Evolutionary conservation across 2,113 vertebrate genomes (phyloP).

Genomic region (Prochilodus magdalenae): DNA sequence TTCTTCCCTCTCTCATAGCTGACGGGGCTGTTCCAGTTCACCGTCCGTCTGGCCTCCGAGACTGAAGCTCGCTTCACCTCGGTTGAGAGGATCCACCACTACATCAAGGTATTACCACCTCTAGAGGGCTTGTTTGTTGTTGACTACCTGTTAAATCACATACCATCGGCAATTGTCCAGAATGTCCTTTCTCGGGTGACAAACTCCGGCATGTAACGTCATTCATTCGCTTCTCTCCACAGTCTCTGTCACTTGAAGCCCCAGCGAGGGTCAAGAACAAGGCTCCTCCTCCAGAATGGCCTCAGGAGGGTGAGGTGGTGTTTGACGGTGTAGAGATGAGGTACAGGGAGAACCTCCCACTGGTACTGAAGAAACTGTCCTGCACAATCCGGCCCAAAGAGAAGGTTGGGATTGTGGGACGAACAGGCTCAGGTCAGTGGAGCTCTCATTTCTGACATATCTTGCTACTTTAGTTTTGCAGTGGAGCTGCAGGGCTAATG

Average conservation of each 20-base stretch:
- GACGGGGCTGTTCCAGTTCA: slow-evolving; percentile 95
- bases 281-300: slow-evolving; percentile 86
- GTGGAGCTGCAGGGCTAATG: too few species aligned
- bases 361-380: slow-evolving; percentile 90
- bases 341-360: slow-evolving; percentile 89
- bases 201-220: neutral
- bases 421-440: slow-evolving; percentile 88
- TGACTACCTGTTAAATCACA: too few species aligned
- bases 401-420: slow-evolving; percentile 91
- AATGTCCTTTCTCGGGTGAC: neutral
- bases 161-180: neutral
- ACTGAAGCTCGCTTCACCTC: slow-evolving; percentile 96
- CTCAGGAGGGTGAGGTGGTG: slow-evolving; percentile 87
- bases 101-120: slow-evolving; percentile 82
- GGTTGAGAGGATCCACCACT: slow-evolving; percentile 90
- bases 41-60: slow-evolving; percentile 90
- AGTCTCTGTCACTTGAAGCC: slow-evolving; percentile 92
- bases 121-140: too few species aligned
- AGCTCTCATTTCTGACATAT: neutral
- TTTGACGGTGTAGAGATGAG: slow-evolving; percentile 90
- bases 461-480: too few species aligned
- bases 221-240: neutral
- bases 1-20: slow-evolving; percentile 71
- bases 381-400: slow-evolving; percentile 91
- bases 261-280: slow-evolving; percentile 89